These are phyloP conservation scores for Synanthedon myopaeformis DNA, from an alignment of 2,888 invertebrate genomes.

Conservation along the genomic window DNA sequence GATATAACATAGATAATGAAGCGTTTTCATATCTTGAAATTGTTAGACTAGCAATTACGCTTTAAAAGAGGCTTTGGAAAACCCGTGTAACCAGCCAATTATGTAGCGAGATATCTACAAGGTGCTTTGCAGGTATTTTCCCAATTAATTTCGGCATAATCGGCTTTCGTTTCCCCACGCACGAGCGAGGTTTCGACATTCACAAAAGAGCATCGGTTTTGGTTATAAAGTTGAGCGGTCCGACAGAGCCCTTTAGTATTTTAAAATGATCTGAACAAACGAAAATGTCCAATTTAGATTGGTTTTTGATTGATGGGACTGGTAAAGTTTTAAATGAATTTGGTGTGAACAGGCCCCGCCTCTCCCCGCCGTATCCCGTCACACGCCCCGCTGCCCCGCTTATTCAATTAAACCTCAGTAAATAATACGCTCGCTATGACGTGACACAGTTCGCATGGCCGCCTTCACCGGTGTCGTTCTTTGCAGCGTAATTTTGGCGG, in stretches of 20 bases:
- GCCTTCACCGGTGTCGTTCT: neutral
- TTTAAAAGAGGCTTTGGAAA: neutral
- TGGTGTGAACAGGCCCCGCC: constrained; percentile 13
- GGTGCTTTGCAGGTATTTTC: constrained; percentile 14
- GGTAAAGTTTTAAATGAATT: constrained; percentile 52
- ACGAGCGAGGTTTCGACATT: constrained; percentile 9
- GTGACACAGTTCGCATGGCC: neutral
- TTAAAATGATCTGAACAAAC: constrained; percentile 25
- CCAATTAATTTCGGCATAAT: constrained; percentile 20
- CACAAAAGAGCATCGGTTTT: neutral
- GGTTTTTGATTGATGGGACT: constrained; percentile 56
- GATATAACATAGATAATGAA: too few relatives aligned
- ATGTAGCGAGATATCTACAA: constrained; percentile 6
- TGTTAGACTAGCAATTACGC: neutral
- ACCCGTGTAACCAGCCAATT: neutral
- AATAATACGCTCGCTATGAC: constrained; percentile 15
- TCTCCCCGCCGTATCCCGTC: constrained; percentile 2
- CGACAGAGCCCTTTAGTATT: constrained; percentile 8
- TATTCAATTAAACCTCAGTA: constrained; percentile 26
- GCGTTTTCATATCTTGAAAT: too few relatives aligned
- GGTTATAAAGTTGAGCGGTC: neutral
- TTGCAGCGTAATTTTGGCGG: neutral
- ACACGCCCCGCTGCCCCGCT: constrained; percentile 7
- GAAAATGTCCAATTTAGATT: constrained; percentile 51
- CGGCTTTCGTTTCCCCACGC: constrained; percentile 3